Percentiles rank a stretch among this genome's conserved stretches.
Evolutionary conservation across 2,113 vertebrate species (phyloP).

Genomic region (Lepisosteus oculatus): DNA sequence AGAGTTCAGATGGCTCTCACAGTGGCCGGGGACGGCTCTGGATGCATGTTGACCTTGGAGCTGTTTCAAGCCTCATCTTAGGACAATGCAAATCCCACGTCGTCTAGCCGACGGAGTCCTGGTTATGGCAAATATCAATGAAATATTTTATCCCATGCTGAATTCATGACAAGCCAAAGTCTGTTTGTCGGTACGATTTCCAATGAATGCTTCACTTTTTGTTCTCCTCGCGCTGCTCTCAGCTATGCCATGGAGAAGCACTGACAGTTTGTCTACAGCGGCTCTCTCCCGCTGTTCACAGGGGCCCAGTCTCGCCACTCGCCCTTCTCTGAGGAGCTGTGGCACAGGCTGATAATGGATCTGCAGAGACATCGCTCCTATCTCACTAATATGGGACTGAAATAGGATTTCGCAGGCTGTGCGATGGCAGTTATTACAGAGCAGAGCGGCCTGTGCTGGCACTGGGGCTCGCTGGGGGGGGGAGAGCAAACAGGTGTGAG

Average conservation of each 20-base stretch:
- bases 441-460: slow-evolving; percentile 12
- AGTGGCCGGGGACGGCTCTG: too few species aligned
- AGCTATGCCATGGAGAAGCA: neutral
- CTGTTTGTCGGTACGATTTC: slow-evolving; percentile 20
- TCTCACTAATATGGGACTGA: slow-evolving; percentile 30
- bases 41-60: too few species aligned
- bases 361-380: slow-evolving; percentile 25
- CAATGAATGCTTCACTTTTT: slow-evolving; percentile 18
- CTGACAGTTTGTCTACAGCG: neutral
- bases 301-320: neutral
- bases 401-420: slow-evolving; percentile 35
- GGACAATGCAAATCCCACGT: slow-evolving; percentile 1
- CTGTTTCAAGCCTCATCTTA: neutral
- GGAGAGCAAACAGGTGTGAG: neutral
- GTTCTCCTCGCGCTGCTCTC: slow-evolving; percentile 4
- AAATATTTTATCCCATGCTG: slow-evolving; percentile 10
- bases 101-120: slow-evolving; percentile 12
- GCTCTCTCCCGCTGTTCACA: neutral
- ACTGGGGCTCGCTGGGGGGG: slow-evolving; percentile 4
- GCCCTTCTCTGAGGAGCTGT: slow-evolving; percentile 15
- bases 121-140: slow-evolving; percentile 17
- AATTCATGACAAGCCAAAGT: slow-evolving; percentile 16
- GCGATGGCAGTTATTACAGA: slow-evolving; percentile 31
- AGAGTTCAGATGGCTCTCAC: too few species aligned
- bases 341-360: slow-evolving; percentile 37